Base-by-base conservation (phyloP, 2,113 vertebrate genomes). In the Actenoides hombroni region DNA sequence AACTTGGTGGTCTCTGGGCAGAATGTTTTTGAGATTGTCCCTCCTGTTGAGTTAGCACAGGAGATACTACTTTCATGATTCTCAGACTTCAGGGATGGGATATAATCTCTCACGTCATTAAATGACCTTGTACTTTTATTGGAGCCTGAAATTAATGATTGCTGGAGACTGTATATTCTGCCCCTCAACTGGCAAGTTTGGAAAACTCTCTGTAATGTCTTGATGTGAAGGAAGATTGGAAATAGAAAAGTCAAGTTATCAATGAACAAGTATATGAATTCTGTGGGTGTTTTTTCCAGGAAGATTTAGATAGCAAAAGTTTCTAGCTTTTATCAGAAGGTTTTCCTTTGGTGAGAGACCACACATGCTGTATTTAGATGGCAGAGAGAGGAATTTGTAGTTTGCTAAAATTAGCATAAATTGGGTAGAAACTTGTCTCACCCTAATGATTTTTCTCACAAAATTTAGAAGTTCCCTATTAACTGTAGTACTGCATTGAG, bases 371-470 rank as follows among this genome's bases (percentile, higher is more conserved):
- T 44, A 37, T 69, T 65, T 69, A 79, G 44, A 15, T 91, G 63
- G 17, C 23, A 90, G 25, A 83, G 24, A 83, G 20, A 20, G 59
- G 46, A 44, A 69, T 19, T 60, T 69, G 53, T 67, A 24, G 11
- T 77, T 96, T 92, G 68, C 60, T 83, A 76, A 86, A 94, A 20
- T 90, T 70, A 84, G 80, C 14, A 6, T 79, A 83, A 87, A 74
- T 91, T 87, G 63, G 74, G 8, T 93, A 83, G 96, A 93, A 88
- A 59, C 6, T 4, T 7, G 1, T 79, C 12, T 79, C 60, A 57
- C 13, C 26, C 23, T 80, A 25, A 7, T 54, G 19, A 53, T 83
- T 59, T 70, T n/a, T 64, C n/a, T 82, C 29, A 37, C 20, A 73
- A 63, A 69, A 44, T 75, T 60, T 21, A 39, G 24, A 75, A 51